Percentiles rank a stretch among this genome's conserved stretches.
Evolutionary conservation across 2,888 invertebrate species (phyloP).

Genomic region (Lasioglossum villosulum): DNA sequence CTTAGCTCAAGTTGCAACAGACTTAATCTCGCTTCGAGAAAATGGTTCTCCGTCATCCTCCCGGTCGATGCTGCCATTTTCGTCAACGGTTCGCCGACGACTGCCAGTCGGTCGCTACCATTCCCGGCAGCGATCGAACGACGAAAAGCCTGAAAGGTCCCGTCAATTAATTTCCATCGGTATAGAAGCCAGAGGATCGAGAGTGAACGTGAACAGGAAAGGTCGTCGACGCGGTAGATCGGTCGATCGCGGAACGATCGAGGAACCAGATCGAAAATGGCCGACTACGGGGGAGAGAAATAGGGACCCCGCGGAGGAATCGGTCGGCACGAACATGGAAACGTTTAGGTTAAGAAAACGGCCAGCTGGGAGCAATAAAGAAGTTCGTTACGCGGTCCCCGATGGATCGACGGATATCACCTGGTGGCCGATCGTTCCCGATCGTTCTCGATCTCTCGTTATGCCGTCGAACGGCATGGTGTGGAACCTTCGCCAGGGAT

Average conservation of each 20-base stretch:
- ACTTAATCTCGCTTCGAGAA: neutral
- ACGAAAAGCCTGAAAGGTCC: neutral
- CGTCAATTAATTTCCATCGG: conserved; percentile 13
- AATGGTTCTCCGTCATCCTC: neutral
- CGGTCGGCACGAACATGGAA: neutral
- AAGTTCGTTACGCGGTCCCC: neutral
- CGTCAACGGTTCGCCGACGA: neutral
- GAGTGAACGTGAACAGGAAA: neutral
- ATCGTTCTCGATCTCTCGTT: conserved; percentile 11
- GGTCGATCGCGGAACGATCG: neutral
- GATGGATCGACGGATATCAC: conserved; percentile 16
- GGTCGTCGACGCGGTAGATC: neutral
- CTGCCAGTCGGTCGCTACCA: neutral
- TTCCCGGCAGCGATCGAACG: neutral
- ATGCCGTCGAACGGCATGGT: neutral
- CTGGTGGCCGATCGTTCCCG: neutral
- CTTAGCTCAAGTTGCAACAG: neutral
- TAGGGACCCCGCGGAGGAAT: neutral
- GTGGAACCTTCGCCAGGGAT: neutral
- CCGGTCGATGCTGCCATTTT: neutral
- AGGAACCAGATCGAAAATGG: neutral
- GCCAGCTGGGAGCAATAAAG: neutral
- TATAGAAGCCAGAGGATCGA: neutral
- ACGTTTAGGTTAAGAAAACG: conserved; percentile 24
- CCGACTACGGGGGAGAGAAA: neutral